These are phyloP conservation scores for Eutrigla gurnardus DNA, from an alignment of 2,797 vertebrate genomes.

Conservation along the genomic window DNA sequence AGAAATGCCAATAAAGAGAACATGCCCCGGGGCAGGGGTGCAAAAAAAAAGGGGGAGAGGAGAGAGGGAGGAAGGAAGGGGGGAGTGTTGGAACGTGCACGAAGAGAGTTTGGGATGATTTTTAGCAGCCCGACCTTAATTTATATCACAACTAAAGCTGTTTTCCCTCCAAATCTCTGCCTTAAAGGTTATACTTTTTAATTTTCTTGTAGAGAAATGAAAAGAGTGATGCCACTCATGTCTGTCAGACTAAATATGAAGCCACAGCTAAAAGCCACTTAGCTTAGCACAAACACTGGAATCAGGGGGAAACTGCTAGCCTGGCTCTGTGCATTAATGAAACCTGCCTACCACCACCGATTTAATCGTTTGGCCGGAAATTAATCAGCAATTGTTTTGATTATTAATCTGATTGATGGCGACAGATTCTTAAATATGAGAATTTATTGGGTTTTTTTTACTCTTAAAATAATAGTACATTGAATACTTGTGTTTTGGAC, in stretches of 20 bases:
- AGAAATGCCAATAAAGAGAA: slow-evolving; percentile 81
- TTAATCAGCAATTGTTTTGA: fast-evolving
- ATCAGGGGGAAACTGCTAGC: neutral
- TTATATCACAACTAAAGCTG: slow-evolving; percentile 29
- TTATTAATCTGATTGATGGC: no score
- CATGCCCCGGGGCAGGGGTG: slow-evolving; percentile 71
- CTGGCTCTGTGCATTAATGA: neutral
- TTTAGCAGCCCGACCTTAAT: slow-evolving; percentile 49
- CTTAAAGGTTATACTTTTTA: neutral
- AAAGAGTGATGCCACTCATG: fast-evolving
- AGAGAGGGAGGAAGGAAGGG: slow-evolving; percentile 14
- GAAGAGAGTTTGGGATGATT: slow-evolving; percentile 50
- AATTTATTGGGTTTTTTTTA: no score
- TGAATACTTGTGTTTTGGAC: no score
- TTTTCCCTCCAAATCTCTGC: neutral
- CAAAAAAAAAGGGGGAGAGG: slow-evolving; percentile 41
- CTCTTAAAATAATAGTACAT: no score
- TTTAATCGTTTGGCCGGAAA: neutral
- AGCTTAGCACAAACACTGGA: neutral
- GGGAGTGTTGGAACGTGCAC: slow-evolving; percentile 60
- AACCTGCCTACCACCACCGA: neutral
- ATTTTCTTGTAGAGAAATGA: neutral
- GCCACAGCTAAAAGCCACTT: neutral
- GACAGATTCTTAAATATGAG: no score
- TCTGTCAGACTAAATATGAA: neutral